Evolutionary conservation across 2,888 invertebrate species (phyloP).

Genomic region (Ethmia dodecea): DNA sequence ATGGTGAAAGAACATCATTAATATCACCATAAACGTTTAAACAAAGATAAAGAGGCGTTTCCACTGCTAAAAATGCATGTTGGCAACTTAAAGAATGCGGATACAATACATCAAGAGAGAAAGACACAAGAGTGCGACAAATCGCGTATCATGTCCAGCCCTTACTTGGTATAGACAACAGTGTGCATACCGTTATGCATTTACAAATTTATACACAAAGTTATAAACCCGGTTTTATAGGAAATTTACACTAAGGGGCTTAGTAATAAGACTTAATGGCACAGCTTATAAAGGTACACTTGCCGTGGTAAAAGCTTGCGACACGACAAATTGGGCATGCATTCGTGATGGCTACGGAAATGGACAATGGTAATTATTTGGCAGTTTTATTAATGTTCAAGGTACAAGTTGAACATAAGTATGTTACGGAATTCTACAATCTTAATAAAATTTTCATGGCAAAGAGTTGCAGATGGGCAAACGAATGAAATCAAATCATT

Average conservation of each 20-base stretch:
- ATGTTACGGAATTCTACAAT: too few species aligned
- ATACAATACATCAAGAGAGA: constrained; percentile 14
- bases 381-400: too few species aligned
- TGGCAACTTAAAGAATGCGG: constrained; percentile 18
- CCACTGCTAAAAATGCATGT: neutral
- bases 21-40: constrained; percentile 2
- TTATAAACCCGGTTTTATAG: constrained; percentile 14
- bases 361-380: constrained; percentile 17
- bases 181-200: constrained; percentile 50
- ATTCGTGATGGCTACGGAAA: constrained; percentile 29
- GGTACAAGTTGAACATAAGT: too few species aligned
- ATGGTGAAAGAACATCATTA: constrained; percentile 7
- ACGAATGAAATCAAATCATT: too few species aligned
- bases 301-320: constrained; percentile 19
- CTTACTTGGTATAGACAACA: constrained; percentile 43
- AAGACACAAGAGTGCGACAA: constrained; percentile 59
- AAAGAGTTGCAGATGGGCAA: too few species aligned
- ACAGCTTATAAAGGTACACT: constrained; percentile 4
- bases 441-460: too few species aligned
- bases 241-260: constrained; percentile 22
- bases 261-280: constrained; percentile 11
- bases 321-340: constrained; percentile 45
- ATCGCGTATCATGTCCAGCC: constrained; percentile 57
- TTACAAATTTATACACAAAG: constrained; percentile 21
- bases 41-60: neutral